phyloP scores from a whole-genome alignment of 2,113 vertebrate genomes.

The Sander vitreus region DNA sequence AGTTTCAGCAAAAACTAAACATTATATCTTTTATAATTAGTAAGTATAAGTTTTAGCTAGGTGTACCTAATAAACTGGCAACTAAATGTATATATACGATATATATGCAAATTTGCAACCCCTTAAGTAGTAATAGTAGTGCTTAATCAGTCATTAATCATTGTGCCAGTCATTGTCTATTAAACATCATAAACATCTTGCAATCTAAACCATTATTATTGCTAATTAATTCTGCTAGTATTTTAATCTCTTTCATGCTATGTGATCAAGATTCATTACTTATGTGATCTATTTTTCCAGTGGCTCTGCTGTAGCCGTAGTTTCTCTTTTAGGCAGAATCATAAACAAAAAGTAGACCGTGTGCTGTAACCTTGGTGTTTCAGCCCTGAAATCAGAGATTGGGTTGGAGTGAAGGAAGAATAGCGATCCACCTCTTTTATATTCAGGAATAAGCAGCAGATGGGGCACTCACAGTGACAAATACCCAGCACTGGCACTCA shows the following conservation, averaged over 20 bases:
- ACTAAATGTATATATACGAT: neutral
- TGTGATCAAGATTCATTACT: neutral
- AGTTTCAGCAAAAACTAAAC: too few species aligned
- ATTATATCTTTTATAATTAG: too few species aligned
- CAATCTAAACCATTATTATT: slow-evolving; percentile 30
- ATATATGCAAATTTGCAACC: neutral
- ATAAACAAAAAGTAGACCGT: neutral
- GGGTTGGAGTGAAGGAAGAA: slow-evolving; percentile 31
- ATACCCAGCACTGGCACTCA: slow-evolving; percentile 58
- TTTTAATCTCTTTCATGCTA: slow-evolving; percentile 15
- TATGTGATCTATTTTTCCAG: neutral
- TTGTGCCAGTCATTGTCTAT: neutral
- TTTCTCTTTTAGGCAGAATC: neutral
- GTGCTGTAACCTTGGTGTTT: slow-evolving; percentile 9
- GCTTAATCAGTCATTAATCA: slow-evolving; percentile 21
- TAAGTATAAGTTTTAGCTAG: neutral
- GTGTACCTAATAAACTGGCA: neutral
- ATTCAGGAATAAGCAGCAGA: slow-evolving; percentile 53
- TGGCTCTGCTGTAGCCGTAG: neutral
- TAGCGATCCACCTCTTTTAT: slow-evolving; percentile 56
- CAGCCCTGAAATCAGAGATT: slow-evolving; percentile 31
- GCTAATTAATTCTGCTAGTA: neutral
- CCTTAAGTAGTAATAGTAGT: slow-evolving; percentile 2
- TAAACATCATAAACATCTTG: slow-evolving; percentile 10
- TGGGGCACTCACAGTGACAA: slow-evolving; percentile 63